Percentiles rank a stretch among this genome's conserved stretches.
These are phyloP conservation scores for Caenorhabditis sp. DNA, from an alignment of 2,888 invertebrate genomes.

Conservation along the genomic window DNA sequence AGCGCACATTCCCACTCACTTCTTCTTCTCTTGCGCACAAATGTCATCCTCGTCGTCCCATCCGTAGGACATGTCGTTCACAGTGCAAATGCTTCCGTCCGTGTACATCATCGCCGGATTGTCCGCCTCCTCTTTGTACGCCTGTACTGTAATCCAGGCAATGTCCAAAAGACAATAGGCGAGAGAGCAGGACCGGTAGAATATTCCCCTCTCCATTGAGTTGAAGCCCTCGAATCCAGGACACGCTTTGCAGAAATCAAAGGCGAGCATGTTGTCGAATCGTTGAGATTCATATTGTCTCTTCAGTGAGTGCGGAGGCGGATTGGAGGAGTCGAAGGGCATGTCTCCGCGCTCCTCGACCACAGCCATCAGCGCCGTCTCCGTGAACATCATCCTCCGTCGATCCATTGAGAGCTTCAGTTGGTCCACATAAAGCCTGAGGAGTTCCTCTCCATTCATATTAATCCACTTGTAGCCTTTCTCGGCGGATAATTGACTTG, in stretches of 20 bases:
- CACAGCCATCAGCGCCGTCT: constrained; percentile 49
- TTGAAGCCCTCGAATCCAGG: constrained; percentile 61
- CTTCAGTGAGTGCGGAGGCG: constrained; percentile 57
- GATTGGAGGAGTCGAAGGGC: constrained; percentile 50
- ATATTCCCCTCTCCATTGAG: constrained; percentile 51
- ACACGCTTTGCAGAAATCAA: constrained; percentile 60
- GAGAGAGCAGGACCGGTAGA: constrained; percentile 54
- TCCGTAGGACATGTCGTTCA: constrained; percentile 62
- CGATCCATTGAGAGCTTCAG: constrained; percentile 63
- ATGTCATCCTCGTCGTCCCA: constrained; percentile 69
- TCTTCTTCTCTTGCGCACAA: constrained; percentile 56
- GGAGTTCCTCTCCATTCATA: constrained; percentile 47
- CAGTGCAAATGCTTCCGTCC: constrained; percentile 55
- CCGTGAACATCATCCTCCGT: constrained; percentile 64
- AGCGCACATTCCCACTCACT: constrained; percentile 27
- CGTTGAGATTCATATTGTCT: constrained; percentile 57
- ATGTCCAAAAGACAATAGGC: constrained; percentile 61
- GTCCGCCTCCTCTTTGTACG: constrained; percentile 18
- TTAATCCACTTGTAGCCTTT: constrained; percentile 21
- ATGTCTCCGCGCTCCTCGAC: constrained; percentile 42
- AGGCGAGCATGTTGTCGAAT: constrained; percentile 65
- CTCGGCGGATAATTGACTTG: too few species aligned
- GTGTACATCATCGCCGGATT: constrained; percentile 59
- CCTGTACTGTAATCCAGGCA: constrained; percentile 62
- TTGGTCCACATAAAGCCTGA: constrained; percentile 59